Evolutionary conservation across 2,113 vertebrate species (phyloP).

Genomic region (Lagopus muta): DNA sequence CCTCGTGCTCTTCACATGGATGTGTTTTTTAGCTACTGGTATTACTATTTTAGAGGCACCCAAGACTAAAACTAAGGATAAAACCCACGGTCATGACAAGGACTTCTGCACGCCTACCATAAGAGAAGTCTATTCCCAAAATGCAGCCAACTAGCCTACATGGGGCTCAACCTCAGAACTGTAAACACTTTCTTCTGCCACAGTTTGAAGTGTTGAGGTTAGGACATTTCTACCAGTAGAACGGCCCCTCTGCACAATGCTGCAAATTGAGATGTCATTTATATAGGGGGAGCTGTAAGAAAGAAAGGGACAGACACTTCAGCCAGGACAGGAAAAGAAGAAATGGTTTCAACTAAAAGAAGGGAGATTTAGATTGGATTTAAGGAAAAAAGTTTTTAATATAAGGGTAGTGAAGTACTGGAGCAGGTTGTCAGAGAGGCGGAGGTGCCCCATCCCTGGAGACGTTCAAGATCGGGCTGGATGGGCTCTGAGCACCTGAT

Average conservation of each 20-base stretch:
- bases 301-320: no score
- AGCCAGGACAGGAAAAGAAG: background rate
- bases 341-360: background rate
- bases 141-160: background rate
- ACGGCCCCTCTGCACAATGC: background rate
- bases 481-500: background rate
- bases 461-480: background rate
- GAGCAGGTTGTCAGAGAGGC: background rate
- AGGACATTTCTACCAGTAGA: background rate
- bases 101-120: background rate
- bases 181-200: background rate
- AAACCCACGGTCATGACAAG: background rate
- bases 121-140: background rate
- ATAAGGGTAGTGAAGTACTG: background rate
- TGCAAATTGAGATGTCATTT: background rate
- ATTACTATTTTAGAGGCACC: background rate
- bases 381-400: background rate
- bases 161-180: background rate
- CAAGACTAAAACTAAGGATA: background rate
- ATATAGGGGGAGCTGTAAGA: background rate
- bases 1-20: background rate
- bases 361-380: background rate
- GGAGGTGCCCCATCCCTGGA: background rate
- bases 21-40: background rate
- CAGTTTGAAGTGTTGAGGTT: background rate